Percentiles rank a stretch among this genome's conserved stretches.
Conservation (phyloP, 2,888 invertebrate species). For the Euphydryas editha region DNA sequence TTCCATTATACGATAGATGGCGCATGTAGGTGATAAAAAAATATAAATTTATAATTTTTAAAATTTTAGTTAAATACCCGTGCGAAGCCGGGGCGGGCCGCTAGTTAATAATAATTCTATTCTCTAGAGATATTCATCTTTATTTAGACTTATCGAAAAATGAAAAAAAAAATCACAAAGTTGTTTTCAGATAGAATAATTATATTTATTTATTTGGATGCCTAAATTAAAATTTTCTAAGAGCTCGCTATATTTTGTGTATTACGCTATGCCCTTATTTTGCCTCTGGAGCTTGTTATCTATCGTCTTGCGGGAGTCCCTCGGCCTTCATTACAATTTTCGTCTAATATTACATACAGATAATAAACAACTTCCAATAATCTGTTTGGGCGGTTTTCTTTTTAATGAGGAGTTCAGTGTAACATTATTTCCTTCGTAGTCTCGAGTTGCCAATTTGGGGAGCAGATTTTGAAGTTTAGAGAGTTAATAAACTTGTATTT, state of each 20-base stretch:
- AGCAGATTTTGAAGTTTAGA: conserved; percentile 18
- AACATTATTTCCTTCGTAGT: conserved; percentile 37
- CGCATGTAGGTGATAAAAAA: no score
- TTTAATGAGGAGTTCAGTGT: conserved; percentile 49
- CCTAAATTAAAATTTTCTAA: neutral
- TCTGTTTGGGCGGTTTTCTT: conserved; percentile 51
- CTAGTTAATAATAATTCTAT: no score
- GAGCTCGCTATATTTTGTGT: conserved; percentile 29
- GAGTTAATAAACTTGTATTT: conserved; percentile 15
- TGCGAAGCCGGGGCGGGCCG: no score
- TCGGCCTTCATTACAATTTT: conserved; percentile 77
- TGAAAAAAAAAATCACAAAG: no score
- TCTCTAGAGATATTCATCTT: no score
- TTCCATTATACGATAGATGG: no score
- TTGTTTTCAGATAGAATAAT: no score
- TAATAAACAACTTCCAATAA: conserved; percentile 62
- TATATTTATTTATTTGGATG: no score
- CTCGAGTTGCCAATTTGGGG: conserved; percentile 50
- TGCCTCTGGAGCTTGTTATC: conserved; percentile 69
- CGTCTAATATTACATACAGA: conserved; percentile 72
- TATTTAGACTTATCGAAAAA: no score
- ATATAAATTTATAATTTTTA: no score
- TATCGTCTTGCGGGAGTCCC: conserved; percentile 71
- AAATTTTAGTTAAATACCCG: no score
- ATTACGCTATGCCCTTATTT: conserved; percentile 43